Percentiles rank a stretch among this genome's conserved stretches.
Evolutionary conservation across 92 coral and sea anemone genomes (phyloP).

Genomic region (Umimayanthus chanpuru): DNA sequence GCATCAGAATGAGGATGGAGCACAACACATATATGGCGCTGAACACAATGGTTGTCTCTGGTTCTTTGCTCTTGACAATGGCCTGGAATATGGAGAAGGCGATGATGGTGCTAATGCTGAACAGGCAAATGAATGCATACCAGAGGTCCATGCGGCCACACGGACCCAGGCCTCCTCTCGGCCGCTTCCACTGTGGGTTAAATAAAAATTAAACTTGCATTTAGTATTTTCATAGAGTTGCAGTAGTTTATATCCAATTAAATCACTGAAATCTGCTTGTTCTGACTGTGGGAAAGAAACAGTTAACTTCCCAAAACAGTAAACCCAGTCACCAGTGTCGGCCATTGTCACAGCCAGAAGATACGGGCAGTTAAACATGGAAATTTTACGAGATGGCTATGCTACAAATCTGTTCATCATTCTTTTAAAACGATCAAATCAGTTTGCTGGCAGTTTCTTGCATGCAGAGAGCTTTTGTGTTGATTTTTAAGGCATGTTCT

Average conservation of each 20-base stretch:
- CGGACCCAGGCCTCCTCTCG: constrained; percentile 83
- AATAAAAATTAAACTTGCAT: background rate
- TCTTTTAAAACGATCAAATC: no score
- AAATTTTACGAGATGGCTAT: background rate
- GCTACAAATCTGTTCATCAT: no score
- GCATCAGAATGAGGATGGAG: constrained; percentile 78
- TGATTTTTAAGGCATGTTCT: no score
- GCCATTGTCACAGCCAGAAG: no score
- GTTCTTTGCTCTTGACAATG: constrained; percentile 73
- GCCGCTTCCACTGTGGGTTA: constrained; percentile 86
- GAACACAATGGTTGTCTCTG: constrained; percentile 77
- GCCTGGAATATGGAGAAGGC: constrained; percentile 87
- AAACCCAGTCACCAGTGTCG: no score
- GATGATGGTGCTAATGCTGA: constrained; percentile 82
- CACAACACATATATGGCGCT: constrained; percentile 93
- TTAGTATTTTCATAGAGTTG: no score
- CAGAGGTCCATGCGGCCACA: constrained; percentile 90
- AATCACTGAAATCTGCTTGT: no score
- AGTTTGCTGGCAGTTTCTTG: background rate
- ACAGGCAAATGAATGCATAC: constrained; percentile 81
- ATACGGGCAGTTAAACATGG: background rate
- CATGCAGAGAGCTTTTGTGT: background rate
- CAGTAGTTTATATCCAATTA: no score
- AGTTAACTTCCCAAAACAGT: no score
- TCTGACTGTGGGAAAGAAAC: no score